Evolutionary conservation across 2,888 invertebrate species (phyloP).

Genomic region (Macrostomum cliftonense): DNA sequence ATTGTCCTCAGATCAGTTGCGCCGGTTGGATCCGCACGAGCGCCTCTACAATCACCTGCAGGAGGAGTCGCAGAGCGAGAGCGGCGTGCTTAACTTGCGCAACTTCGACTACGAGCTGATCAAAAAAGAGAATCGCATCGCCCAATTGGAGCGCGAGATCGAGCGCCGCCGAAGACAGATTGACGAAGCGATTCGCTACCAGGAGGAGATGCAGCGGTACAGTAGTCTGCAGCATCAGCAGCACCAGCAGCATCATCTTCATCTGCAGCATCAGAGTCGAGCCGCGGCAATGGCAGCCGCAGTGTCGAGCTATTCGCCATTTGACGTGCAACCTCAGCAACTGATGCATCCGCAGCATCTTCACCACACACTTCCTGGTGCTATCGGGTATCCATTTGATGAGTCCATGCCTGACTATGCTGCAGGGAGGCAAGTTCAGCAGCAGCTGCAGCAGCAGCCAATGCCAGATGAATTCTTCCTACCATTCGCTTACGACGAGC

Average conservation of each 20-base stretch:
- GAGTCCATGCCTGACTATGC: constrained; percentile 35
- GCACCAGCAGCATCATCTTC: no score
- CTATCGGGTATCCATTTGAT: constrained; percentile 12
- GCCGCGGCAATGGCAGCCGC: no score
- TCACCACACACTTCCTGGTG: background rate
- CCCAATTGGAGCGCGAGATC: constrained; percentile 46
- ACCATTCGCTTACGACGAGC: no score
- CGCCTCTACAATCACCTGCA: background rate
- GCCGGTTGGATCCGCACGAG: background rate
- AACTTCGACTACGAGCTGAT: constrained; percentile 42
- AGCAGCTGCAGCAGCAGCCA: no score
- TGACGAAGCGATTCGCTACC: constrained; percentile 43
- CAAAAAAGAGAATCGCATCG: constrained; percentile 44
- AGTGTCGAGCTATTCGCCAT: background rate
- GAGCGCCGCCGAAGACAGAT: constrained; percentile 45
- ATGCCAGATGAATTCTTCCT: no score
- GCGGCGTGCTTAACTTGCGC: no score
- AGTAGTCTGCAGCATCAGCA: no score
- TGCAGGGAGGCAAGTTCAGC: constrained; percentile 26
- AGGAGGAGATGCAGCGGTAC: constrained; percentile 40
- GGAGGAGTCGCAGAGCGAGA: background rate
- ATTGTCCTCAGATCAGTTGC: constrained; percentile 1
- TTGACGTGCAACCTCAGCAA: no score
- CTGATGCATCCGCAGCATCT: background rate
- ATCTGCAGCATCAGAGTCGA: no score